These are phyloP conservation scores for Drosophila conformis DNA, from an alignment of 2,888 invertebrate genomes.

Conservation along the genomic window DNA sequence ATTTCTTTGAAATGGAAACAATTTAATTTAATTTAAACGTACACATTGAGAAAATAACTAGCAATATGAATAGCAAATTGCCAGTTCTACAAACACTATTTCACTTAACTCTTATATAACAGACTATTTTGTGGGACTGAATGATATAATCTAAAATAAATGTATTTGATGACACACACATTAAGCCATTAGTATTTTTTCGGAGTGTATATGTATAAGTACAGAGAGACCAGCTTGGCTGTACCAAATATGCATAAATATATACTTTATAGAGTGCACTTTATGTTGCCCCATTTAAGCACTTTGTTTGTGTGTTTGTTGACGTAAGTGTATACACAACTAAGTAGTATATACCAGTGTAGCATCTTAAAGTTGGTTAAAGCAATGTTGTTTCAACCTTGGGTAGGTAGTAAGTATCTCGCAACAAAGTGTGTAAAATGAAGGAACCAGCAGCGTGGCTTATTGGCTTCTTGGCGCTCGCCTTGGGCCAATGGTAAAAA, in stretches of 20 bases:
- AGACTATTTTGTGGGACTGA: background rate
- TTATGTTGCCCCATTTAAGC: background rate
- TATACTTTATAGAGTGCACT: background rate
- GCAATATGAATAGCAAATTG: background rate
- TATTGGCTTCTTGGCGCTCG: slow-evolving; percentile 36
- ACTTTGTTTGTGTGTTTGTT: background rate
- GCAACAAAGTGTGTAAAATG: slow-evolving; percentile 40
- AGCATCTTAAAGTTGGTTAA: slow-evolving; percentile 6
- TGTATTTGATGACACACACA: background rate
- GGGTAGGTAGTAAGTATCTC: slow-evolving; percentile 6
- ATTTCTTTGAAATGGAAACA: slow-evolving; percentile 27
- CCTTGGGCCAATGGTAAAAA: slow-evolving; percentile 14
- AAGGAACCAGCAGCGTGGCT: slow-evolving; percentile 35
- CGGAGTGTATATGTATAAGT: background rate
- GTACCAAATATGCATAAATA: background rate
- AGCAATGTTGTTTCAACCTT: slow-evolving; percentile 10
- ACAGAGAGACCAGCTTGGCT: background rate
- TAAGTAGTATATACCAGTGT: background rate
- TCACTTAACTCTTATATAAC: background rate
- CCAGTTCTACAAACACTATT: background rate
- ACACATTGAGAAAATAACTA: background rate
- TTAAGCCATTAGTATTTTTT: background rate
- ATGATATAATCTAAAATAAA: background rate
- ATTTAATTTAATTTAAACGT: slow-evolving; percentile 1
- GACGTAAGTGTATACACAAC: slow-evolving; percentile 2